phyloP scores from a whole-genome alignment of 2,888 invertebrate species.

The Eupelmus urozonus region DNA sequence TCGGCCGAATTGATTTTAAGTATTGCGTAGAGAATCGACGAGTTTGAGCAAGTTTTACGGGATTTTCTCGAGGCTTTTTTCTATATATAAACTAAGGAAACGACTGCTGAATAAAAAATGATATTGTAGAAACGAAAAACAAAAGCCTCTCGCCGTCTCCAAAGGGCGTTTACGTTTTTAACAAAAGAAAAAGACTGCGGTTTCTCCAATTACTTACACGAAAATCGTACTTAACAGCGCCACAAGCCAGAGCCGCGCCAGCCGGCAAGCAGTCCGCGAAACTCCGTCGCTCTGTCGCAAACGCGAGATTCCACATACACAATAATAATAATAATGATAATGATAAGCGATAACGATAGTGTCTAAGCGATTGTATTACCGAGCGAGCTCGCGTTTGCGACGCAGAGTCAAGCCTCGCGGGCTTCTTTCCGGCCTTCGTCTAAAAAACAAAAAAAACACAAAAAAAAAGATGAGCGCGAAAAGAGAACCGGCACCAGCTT shows the following conservation, averaged over 20 bases:
- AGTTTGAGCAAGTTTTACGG: too few relatives aligned
- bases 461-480: not conserved
- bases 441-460: not conserved
- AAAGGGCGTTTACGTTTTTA: not conserved
- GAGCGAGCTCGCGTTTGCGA: not conserved
- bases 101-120: too few relatives aligned
- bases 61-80: too few relatives aligned
- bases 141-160: not conserved
- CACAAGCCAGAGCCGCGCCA: not conserved
- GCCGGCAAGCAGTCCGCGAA: not conserved
- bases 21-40: too few relatives aligned
- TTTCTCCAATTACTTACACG: too few relatives aligned
- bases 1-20: too few relatives aligned
- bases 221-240: constrained; percentile 2
- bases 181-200: not conserved
- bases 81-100: too few relatives aligned
- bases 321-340: constrained; percentile 28
- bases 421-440: not conserved
- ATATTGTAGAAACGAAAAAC: not conserved
- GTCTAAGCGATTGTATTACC: not conserved
- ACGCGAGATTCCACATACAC: constrained; percentile 9
- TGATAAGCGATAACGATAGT: constrained; percentile 15
- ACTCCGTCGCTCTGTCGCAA: not conserved
- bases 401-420: not conserved
- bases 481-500: too few relatives aligned